Conservation (phyloP, 92 coral and sea anemone genomes). For the Scolanthus callimorphus region DNA sequence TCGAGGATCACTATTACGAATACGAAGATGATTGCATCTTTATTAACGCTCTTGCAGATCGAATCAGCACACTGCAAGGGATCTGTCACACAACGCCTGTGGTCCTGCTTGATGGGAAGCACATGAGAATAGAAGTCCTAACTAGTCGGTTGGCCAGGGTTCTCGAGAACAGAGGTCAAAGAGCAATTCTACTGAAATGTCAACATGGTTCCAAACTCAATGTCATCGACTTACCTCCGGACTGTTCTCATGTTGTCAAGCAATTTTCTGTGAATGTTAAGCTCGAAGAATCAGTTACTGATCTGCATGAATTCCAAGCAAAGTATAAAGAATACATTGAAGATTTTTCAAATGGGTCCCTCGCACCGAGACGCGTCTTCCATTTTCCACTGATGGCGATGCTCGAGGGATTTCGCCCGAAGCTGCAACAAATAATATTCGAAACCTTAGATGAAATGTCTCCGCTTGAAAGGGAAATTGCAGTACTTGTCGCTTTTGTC, state of each 20-base stretch:
- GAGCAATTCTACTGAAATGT: slow-evolving; percentile 71
- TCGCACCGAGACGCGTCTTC: slow-evolving; percentile 68
- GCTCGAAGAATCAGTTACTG: slow-evolving; percentile 71
- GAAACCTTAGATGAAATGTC: slow-evolving; percentile 60
- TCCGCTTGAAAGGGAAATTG: slow-evolving; percentile 53
- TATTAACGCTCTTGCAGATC: slow-evolving; percentile 47
- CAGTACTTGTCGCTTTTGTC: slow-evolving; percentile 73
- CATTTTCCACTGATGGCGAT: slow-evolving; percentile 89
- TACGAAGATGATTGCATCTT: slow-evolving; percentile 65
- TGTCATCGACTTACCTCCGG: slow-evolving; percentile 15
- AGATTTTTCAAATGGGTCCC: no score
- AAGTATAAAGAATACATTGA: slow-evolving; percentile 66
- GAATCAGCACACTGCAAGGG: slow-evolving; percentile 64
- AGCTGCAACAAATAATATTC: slow-evolving; percentile 50
- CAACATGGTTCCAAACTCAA: slow-evolving; percentile 41
- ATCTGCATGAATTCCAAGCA: slow-evolving; percentile 54
- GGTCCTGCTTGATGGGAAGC: slow-evolving; percentile 78
- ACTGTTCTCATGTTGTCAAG: slow-evolving; percentile 41
- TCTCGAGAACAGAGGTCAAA: slow-evolving; percentile 58
- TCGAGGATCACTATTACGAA: slow-evolving; percentile 41
- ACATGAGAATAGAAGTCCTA: slow-evolving; percentile 51
- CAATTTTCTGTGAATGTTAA: slow-evolving; percentile 62
- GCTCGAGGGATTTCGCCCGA: slow-evolving; percentile 58
- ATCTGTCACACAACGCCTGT: slow-evolving; percentile 66
- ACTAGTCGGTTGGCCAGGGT: slow-evolving; percentile 54